Conservation (phyloP, 2,888 invertebrate species). For the Yponomeuta sedellus region DNA sequence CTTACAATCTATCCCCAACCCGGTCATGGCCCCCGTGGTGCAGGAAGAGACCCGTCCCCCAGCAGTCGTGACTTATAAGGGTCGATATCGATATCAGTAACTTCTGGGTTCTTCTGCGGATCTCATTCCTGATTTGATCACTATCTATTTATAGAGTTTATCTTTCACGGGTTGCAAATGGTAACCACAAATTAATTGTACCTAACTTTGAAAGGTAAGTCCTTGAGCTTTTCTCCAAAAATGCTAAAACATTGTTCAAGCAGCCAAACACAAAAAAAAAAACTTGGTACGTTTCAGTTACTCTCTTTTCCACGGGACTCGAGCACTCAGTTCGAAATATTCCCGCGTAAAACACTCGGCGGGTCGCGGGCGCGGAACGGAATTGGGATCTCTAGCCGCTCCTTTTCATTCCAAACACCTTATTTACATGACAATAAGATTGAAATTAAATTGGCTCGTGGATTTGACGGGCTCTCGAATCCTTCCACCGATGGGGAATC, state of each 20-base stretch:
- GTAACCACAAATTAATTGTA: no score
- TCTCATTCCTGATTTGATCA: no score
- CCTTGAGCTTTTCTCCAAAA: not conserved
- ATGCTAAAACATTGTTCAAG: not conserved
- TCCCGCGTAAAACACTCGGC: not conserved
- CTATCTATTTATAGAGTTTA: no score
- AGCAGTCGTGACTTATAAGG: no score
- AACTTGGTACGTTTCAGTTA: not conserved
- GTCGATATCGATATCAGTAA: no score
- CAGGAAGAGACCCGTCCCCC: no score
- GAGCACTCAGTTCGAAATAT: not conserved
- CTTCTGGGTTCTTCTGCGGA: no score
- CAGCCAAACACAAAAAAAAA: not conserved
- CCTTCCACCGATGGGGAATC: not conserved
- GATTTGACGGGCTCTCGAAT: conserved; percentile 3
- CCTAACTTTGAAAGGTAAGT: not conserved
- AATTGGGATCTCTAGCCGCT: not conserved
- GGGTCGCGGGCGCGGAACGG: not conserved
- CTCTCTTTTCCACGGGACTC: not conserved
- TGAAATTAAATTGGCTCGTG: conserved; percentile 6
- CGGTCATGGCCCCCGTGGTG: no score
- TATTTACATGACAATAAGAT: conserved; percentile 11
- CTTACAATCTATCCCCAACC: no score
- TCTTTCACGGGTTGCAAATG: no score
- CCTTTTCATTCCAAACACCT: not conserved